phyloP scores from a whole-genome alignment of 2,113 vertebrate genomes.

The Athene noctua region DNA sequence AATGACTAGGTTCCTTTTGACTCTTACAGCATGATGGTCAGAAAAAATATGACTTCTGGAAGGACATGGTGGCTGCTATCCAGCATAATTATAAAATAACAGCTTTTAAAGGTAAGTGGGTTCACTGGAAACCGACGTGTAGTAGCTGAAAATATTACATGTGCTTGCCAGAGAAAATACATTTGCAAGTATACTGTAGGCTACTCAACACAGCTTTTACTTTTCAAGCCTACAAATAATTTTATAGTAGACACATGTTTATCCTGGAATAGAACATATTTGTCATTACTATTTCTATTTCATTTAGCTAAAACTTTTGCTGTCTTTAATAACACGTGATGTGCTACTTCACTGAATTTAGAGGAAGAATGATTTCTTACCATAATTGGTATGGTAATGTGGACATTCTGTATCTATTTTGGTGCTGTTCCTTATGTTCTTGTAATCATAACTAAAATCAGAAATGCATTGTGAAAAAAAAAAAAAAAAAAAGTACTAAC shows the following conservation, averaged over 20 bases:
- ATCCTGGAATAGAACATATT: background rate
- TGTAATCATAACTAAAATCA: background rate
- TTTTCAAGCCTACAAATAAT: background rate
- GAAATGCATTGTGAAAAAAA: background rate
- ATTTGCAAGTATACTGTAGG: background rate
- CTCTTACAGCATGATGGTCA: slow-evolving; percentile 79
- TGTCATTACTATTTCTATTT: background rate
- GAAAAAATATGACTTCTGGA: slow-evolving; percentile 92
- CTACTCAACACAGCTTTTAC: background rate
- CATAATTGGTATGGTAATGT: background rate
- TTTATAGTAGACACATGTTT: background rate
- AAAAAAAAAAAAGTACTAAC: background rate
- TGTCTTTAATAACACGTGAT: background rate
- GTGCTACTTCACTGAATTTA: background rate
- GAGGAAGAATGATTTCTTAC: background rate
- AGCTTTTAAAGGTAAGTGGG: slow-evolving; percentile 90
- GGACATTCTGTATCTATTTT: background rate
- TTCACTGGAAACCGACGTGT: background rate
- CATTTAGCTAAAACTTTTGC: background rate
- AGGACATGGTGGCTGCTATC: slow-evolving; percentile 90
- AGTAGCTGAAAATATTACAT: background rate
- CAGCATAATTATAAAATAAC: slow-evolving; percentile 95
- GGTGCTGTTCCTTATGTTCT: background rate
- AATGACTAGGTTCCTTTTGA: slow-evolving; percentile 28
- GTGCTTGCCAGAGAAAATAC: background rate